Conservation (phyloP, 2,113 vertebrate species). For the Urocynchramus pylzowi region DNA sequence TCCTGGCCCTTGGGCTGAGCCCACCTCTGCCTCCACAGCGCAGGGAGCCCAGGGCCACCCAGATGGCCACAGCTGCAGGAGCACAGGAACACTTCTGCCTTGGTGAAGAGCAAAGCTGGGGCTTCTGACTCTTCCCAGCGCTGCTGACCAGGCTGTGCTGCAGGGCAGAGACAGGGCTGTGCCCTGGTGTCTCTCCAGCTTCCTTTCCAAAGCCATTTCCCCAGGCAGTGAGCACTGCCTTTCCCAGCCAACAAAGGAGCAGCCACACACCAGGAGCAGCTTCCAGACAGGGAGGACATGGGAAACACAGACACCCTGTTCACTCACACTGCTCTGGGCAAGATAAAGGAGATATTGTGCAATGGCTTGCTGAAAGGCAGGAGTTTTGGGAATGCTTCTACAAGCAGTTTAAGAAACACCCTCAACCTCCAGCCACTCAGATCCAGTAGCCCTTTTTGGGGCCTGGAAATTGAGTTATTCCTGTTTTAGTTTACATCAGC, state of each 20-base stretch:
- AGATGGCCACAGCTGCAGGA: background rate
- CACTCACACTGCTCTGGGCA: background rate
- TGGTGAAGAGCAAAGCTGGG: background rate
- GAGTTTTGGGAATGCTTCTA: background rate
- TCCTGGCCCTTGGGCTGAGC: background rate
- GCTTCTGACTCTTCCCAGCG: background rate
- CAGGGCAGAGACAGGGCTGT: background rate
- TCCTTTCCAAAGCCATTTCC: background rate
- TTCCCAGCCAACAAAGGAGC: background rate
- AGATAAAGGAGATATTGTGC: background rate
- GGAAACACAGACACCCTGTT: background rate
- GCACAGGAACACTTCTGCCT: background rate
- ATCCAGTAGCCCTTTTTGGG: background rate
- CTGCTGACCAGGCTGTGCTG: background rate
- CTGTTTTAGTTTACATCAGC: background rate
- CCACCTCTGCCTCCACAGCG: background rate
- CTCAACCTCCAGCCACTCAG: background rate
- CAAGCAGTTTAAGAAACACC: background rate
- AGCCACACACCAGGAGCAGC: background rate
- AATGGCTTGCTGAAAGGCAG: background rate
- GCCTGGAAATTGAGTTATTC: background rate
- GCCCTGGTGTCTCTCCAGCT: background rate
- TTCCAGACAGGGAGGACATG: background rate
- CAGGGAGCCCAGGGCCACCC: constrained; percentile 5
- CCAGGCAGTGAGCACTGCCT: fast-evolving